Evolutionary conservation across 2,888 invertebrate genomes (phyloP), one percentile per base, ranked within the genome.

Genomic region (Quadriops clusia): DNA sequence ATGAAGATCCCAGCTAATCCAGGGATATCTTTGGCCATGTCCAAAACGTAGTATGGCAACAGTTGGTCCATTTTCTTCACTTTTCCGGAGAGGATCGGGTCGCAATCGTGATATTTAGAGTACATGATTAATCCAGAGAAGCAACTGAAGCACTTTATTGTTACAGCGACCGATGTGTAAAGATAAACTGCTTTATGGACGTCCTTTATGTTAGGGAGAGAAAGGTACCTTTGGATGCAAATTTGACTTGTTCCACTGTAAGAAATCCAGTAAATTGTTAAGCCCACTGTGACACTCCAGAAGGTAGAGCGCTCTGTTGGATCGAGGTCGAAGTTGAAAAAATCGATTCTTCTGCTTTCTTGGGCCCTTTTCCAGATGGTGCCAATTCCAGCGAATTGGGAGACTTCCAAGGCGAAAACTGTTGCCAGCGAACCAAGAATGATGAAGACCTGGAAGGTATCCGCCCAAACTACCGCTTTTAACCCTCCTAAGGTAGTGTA

Each of bases 1-100:
- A 80, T 67, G 44, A 82, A 81, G 18, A 81, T 63, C 2, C 81
- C 82, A 12, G 78, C 72, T 20, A 82, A 63, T 1, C 81, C 80
- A 7, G 74, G 74, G 43, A 75, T 65, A 51, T 68, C 58, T 1
- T 63, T 58, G 0, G 78, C 65, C 10, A 74, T 59, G 42, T 76
- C 74, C 64, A 79, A 74, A 6, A 81, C 68, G 46, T 76, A 81
- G 45, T 72, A 71, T 0, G 81, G 79, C 2, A 81, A 63, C 12
- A 51, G 26, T 32, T 70, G 68, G 48, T 71, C 71, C 41, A 64
- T 60, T 47, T 64, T 64, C 20, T 62, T 59, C 20, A 70, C 67
- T 37, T 61, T 67, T 24, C 69, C 64, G 3, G 70, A 63, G 8
- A 63, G 48, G 1, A 74, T 46, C 1, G 76, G 76, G 54, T 77